Conservation (phyloP, 2,113 vertebrate genomes). For the Ailurus styani region DNA sequence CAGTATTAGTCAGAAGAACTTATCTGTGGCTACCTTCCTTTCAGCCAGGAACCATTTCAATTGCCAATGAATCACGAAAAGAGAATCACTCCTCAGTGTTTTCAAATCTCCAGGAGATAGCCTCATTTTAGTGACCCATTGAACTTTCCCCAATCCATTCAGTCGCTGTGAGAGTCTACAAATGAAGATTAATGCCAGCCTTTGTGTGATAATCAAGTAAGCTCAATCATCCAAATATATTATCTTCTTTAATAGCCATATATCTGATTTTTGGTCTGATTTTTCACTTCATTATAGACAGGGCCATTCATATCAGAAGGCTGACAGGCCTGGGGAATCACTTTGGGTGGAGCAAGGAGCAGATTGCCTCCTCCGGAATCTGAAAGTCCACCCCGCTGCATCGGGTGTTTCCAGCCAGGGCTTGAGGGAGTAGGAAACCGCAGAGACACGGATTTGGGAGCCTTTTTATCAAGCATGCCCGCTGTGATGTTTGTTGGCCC, state of each 20-base stretch:
- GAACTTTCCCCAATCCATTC: background rate
- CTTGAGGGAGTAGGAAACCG: background rate
- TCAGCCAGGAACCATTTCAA: background rate
- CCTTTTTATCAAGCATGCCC: background rate
- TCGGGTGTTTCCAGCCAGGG: background rate
- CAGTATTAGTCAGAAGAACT: background rate
- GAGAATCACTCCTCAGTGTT: background rate
- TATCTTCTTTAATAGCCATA: background rate
- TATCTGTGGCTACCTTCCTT: background rate
- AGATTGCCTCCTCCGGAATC: background rate
- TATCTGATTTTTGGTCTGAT: background rate
- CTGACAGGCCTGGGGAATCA: background rate
- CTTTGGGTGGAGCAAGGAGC: background rate
- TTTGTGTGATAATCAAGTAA: background rate
- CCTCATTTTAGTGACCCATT: background rate
- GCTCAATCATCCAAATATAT: background rate
- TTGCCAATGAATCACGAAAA: background rate
- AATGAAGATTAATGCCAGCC: background rate
- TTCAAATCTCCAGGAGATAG: background rate
- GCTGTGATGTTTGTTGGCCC: background rate
- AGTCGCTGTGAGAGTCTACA: background rate
- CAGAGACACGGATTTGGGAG: background rate
- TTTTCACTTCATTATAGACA: background rate
- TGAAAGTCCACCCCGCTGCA: rapidly evolving
- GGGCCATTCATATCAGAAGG: background rate